Conservation (phyloP, 2,888 invertebrate genomes). For the Helobdella robusta region DNA sequence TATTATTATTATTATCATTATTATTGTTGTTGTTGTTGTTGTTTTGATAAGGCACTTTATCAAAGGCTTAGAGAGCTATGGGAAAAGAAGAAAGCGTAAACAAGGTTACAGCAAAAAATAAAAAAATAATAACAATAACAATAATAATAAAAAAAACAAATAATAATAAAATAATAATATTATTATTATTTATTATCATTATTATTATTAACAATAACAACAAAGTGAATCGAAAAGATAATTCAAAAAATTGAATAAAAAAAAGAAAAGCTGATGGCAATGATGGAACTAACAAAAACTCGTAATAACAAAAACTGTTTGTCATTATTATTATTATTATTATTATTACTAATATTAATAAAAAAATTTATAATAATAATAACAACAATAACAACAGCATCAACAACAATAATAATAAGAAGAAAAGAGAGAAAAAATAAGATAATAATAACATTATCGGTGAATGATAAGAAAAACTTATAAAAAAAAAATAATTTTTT, state of each 20-base stretch:
- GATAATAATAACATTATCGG: neutral
- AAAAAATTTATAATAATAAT: neutral
- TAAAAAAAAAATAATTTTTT: neutral
- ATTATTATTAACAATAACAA: neutral
- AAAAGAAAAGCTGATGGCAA: too few species aligned
- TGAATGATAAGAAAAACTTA: neutral
- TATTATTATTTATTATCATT: too few species aligned
- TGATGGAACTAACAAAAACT: neutral
- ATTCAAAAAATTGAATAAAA: too few species aligned
- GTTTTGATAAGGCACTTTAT: neutral
- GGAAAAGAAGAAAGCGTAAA: neutral
- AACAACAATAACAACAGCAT: neutral
- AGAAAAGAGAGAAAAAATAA: neutral
- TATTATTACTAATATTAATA: neutral
- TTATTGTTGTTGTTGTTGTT: neutral
- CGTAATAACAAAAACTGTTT: neutral
- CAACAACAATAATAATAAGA: constrained; percentile 8
- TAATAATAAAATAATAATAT: too few species aligned
- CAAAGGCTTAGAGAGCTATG: too few species aligned
- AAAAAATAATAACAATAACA: constrained; percentile 30
- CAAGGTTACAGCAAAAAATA: neutral
- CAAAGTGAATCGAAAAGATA: neutral
- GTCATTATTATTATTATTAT: neutral
- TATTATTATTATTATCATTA: constrained; percentile 10
- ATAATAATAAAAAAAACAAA: constrained; percentile 18